phyloP scores from a whole-genome alignment of 2,888 invertebrate species.

The Perizoma flavofasciatum region DNA sequence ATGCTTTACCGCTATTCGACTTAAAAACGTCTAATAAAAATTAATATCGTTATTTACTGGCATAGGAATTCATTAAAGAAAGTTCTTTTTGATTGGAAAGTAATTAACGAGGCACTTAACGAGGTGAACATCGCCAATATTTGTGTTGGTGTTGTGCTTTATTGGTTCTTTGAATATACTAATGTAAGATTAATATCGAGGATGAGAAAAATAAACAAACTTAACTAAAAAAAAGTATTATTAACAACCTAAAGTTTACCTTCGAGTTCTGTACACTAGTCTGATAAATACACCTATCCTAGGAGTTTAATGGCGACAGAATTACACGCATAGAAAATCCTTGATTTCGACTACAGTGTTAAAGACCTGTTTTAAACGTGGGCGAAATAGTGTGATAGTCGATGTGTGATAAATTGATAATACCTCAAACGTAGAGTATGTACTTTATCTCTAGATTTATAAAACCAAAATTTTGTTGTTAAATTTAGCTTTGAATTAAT shows the following conservation, averaged over 20 bases:
- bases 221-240: neutral
- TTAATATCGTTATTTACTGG: slow-evolving; percentile 63
- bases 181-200: slow-evolving; percentile 1
- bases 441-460: slow-evolving; percentile 26
- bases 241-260: neutral
- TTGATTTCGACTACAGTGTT: slow-evolving; percentile 76
- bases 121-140: slow-evolving; percentile 40
- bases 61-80: slow-evolving; percentile 56
- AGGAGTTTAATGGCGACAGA: slow-evolving; percentile 6
- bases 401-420: slow-evolving; percentile 30
- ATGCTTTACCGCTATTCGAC: slow-evolving; percentile 66
- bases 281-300: too few species aligned
- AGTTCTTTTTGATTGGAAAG: slow-evolving; percentile 52
- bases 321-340: slow-evolving; percentile 61
- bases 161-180: slow-evolving; percentile 5
- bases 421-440: slow-evolving; percentile 20
- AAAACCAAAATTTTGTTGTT: slow-evolving; percentile 23
- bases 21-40: slow-evolving; percentile 67
- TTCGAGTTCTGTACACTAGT: too few species aligned
- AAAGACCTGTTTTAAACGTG: slow-evolving; percentile 66
- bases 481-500: neutral
- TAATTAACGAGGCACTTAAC: slow-evolving; percentile 56
- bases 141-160: slow-evolving; percentile 18
- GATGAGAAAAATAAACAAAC: neutral
- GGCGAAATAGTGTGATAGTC: slow-evolving; percentile 69